These are phyloP conservation scores for Drosophila mimetica DNA, from an alignment of 2,888 invertebrate genomes.

Conservation along the genomic window DNA sequence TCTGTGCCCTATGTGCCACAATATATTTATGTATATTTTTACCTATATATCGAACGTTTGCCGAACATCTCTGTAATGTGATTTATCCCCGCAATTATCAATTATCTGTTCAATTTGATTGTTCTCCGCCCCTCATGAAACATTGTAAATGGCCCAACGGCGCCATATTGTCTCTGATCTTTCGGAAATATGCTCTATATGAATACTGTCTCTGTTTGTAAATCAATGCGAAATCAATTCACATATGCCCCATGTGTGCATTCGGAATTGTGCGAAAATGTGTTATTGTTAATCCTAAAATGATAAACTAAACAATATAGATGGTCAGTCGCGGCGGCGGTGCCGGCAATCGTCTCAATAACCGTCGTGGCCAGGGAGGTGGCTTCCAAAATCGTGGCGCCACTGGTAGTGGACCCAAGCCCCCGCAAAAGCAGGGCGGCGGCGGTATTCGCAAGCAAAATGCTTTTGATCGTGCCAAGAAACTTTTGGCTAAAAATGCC, in stretches of 20 bases:
- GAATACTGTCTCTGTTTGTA: slow-evolving; percentile 19
- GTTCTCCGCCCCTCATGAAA: slow-evolving; percentile 15
- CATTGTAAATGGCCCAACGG: slow-evolving; percentile 40
- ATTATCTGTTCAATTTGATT: slow-evolving; percentile 26
- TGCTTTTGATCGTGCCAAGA: slow-evolving; percentile 85
- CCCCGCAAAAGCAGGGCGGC: slow-evolving; percentile 83
- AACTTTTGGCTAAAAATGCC: slow-evolving; percentile 85
- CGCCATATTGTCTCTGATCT: slow-evolving; percentile 34
- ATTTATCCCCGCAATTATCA: slow-evolving; percentile 15
- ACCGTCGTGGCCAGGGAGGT: slow-evolving; percentile 84
- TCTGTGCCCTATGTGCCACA: slow-evolving; percentile 2
- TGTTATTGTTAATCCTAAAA: slow-evolving; percentile 21
- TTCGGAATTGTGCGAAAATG: slow-evolving; percentile 5
- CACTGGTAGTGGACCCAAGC: slow-evolving; percentile 80
- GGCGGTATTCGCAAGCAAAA: slow-evolving; percentile 85
- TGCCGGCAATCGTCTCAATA: slow-evolving; percentile 80
- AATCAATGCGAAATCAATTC: slow-evolving; percentile 14
- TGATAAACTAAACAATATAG: slow-evolving; percentile 60
- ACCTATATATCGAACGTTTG: slow-evolving; percentile 19
- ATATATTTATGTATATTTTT: slow-evolving; percentile 38
- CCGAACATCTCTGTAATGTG: slow-evolving; percentile 27
- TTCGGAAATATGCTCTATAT: slow-evolving; percentile 13
- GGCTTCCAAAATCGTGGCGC: slow-evolving; percentile 84
- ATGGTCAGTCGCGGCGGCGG: slow-evolving; percentile 84
- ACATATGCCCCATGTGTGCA: slow-evolving; percentile 12